phyloP scores from a whole-genome alignment of 2,113 vertebrate genomes.

The Barnardius zonarius region DNA sequence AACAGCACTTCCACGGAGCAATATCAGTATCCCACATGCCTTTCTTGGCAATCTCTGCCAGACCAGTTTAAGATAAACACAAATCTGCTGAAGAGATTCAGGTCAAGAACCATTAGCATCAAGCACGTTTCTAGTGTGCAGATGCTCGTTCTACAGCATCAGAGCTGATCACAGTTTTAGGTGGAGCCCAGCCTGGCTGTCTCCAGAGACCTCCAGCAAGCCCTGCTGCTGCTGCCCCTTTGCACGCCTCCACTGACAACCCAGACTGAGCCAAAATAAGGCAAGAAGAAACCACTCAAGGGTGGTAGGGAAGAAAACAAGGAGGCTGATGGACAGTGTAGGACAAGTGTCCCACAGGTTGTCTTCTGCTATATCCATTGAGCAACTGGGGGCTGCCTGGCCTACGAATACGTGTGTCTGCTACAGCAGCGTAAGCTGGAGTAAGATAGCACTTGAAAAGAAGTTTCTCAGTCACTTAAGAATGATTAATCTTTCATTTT shows the following conservation, averaged over 20 bases:
- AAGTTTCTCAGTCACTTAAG: not conserved
- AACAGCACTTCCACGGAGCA: not conserved
- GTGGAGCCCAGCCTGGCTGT: not conserved
- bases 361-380: not conserved
- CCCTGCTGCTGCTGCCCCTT: not conserved
- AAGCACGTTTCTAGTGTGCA: not conserved
- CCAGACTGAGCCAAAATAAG: not conserved
- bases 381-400: not conserved
- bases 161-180: not conserved
- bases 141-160: not conserved
- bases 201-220: not conserved
- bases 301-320: not conserved
- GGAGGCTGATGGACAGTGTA: not conserved
- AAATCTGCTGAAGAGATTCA: not conserved
- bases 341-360: not conserved
- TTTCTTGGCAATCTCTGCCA: constrained; percentile 2
- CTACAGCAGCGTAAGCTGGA: not conserved
- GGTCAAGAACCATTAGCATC: not conserved
- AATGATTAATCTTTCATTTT: not conserved
- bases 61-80: not conserved
- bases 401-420: not conserved
- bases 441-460: not conserved
- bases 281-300: not conserved
- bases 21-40: not conserved
- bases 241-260: not conserved